These are phyloP conservation scores for Agrypnus murinus DNA, from an alignment of 2,888 invertebrate genomes.

Conservation along the genomic window DNA sequence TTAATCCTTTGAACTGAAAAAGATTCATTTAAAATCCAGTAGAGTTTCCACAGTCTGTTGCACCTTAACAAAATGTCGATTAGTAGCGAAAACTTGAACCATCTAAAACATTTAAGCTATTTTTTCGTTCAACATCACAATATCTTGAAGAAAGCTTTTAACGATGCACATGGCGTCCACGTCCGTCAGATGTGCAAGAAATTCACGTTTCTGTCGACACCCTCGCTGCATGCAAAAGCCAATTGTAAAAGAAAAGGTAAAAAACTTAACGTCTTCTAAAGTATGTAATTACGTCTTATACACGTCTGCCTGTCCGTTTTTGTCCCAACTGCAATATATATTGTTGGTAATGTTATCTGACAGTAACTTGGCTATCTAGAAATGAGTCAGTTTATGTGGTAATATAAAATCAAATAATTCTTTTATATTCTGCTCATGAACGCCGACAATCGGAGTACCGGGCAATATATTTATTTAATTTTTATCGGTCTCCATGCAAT, in stretches of 20 bases:
- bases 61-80: constrained; percentile 23
- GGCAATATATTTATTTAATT: constrained; percentile 45
- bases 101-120: constrained; percentile 1
- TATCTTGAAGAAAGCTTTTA: constrained; percentile 21
- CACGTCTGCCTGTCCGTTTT: constrained; percentile 22
- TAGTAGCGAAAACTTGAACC: constrained; percentile 9
- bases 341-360: not conserved
- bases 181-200: constrained; percentile 41
- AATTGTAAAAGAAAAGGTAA: constrained; percentile 16
- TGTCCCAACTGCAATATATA: not conserved
- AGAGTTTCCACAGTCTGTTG: constrained; percentile 12
- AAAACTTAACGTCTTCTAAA: constrained; percentile 11
- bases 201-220: constrained; percentile 31
- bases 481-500: constrained; percentile 35
- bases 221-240: constrained; percentile 31
- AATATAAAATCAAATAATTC: constrained; percentile 34
- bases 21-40: constrained; percentile 1
- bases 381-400: constrained; percentile 9
- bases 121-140: constrained; percentile 7
- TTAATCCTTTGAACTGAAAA: not conserved
- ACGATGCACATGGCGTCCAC: constrained; percentile 32
- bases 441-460: constrained; percentile 17
- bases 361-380: constrained; percentile 5
- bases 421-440: constrained; percentile 27
- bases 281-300: constrained; percentile 12